These are phyloP conservation scores for Xiphydria camelus DNA, from an alignment of 2,888 invertebrate species.

Conservation along the genomic window DNA sequence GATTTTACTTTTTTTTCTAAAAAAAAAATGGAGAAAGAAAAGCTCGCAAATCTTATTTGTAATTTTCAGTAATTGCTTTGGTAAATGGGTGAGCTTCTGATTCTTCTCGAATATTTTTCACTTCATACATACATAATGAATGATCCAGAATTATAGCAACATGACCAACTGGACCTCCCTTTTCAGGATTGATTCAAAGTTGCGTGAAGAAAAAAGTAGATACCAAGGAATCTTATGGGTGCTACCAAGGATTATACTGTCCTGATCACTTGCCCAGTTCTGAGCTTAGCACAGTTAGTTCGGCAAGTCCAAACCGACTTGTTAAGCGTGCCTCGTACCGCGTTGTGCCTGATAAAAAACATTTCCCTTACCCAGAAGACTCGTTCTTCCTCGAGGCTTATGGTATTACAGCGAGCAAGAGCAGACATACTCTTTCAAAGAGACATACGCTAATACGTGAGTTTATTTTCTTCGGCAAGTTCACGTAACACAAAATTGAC, in stretches of 20 bases:
- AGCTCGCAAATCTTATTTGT: slow-evolving; percentile 1
- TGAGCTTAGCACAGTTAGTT: slow-evolving; percentile 10
- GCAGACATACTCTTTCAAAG: slow-evolving; percentile 14
- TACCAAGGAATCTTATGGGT: slow-evolving; percentile 20
- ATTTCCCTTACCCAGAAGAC: slow-evolving; percentile 27
- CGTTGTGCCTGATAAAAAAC: slow-evolving; percentile 39
- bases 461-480: too few species aligned
- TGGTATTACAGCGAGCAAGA: slow-evolving; percentile 35
- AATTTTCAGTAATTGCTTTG: slow-evolving; percentile 37
- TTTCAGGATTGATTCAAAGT: slow-evolving; percentile 37
- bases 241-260: slow-evolving; percentile 7
- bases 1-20: too few species aligned
- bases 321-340: slow-evolving; percentile 37
- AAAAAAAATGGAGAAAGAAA: slow-evolving; percentile 11
- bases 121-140: too few species aligned
- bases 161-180: too few species aligned
- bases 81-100: slow-evolving; percentile 64
- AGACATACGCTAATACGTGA: slow-evolving; percentile 24
- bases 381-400: slow-evolving; percentile 41
- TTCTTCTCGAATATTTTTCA: too few species aligned
- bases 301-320: slow-evolving; percentile 27
- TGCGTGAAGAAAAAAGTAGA: slow-evolving; percentile 31
- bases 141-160: too few species aligned
- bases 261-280: neutral
- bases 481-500: neutral